These are phyloP conservation scores for Albula glossodonta DNA, from an alignment of 2,113 vertebrate genomes.

Conservation along the genomic window DNA sequence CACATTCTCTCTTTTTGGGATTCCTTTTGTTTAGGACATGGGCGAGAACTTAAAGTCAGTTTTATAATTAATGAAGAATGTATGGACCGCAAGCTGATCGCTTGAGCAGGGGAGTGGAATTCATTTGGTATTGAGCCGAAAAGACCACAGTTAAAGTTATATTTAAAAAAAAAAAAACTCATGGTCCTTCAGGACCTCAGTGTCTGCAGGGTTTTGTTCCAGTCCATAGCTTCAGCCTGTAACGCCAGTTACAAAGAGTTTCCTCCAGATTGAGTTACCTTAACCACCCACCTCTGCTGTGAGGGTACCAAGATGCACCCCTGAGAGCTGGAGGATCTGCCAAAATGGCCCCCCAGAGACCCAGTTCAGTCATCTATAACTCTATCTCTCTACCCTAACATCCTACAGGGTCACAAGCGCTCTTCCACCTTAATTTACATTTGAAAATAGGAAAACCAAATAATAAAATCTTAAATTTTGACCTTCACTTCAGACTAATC, in stretches of 20 bases:
- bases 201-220: slow-evolving; percentile 4
- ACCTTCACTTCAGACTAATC: no score
- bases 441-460: neutral
- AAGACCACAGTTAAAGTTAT: neutral
- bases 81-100: neutral
- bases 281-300: neutral
- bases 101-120: neutral
- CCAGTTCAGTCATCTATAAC: neutral
- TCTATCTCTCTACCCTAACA: neutral
- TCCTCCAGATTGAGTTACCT: neutral
- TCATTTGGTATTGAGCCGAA: neutral
- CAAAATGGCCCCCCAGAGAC: neutral
- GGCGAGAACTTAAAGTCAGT: neutral
- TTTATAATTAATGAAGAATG: neutral
- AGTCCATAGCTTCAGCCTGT: neutral
- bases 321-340: neutral
- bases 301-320: neutral
- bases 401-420: neutral
- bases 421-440: neutral
- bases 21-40: neutral
- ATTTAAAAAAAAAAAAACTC: neutral
- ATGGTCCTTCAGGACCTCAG: neutral
- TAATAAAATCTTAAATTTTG: no score
- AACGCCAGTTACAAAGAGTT: neutral
- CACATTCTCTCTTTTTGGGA: neutral